Evolutionary conservation across 2,888 invertebrate species (phyloP).

Genomic region (Gerris lacustris): DNA sequence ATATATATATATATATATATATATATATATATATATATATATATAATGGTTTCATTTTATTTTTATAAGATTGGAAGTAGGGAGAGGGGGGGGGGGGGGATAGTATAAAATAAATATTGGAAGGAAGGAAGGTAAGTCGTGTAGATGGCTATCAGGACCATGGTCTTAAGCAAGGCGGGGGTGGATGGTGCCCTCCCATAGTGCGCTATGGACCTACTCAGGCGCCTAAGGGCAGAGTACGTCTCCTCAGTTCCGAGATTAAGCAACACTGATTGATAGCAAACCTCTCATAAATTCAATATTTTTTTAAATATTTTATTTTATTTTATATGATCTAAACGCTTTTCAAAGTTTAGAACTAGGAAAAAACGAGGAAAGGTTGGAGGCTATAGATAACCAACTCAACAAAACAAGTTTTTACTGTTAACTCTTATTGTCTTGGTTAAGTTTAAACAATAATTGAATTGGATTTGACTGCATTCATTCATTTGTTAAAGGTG

Average conservation of each 20-base stretch:
- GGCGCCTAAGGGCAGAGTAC: not conserved
- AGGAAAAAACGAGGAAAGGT: no score
- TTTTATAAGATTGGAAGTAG: not conserved
- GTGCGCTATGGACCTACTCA: not conserved
- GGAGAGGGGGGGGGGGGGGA: conserved; percentile 6
- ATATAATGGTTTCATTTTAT: not conserved
- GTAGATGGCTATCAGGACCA: conserved; percentile 4
- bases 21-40: no score
- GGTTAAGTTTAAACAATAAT: no score
- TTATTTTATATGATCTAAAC: no score
- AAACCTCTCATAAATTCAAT: not conserved
- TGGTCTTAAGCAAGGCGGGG: not conserved
- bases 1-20: no score
- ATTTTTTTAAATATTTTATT: not conserved
- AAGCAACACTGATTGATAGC: not conserved
- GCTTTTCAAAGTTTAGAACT: no score
- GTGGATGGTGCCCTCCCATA: conserved; percentile 2
- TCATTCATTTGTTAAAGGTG: no score
- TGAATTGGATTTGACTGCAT: no score
- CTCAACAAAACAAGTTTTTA: no score
- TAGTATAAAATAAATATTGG: not conserved
- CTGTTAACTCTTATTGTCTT: no score
- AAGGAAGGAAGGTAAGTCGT: not conserved
- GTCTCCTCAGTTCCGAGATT: no score
- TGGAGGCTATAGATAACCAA: no score